phyloP scores from a whole-genome alignment of 2,113 vertebrate genomes.

The Malurus melanocephalus region DNA sequence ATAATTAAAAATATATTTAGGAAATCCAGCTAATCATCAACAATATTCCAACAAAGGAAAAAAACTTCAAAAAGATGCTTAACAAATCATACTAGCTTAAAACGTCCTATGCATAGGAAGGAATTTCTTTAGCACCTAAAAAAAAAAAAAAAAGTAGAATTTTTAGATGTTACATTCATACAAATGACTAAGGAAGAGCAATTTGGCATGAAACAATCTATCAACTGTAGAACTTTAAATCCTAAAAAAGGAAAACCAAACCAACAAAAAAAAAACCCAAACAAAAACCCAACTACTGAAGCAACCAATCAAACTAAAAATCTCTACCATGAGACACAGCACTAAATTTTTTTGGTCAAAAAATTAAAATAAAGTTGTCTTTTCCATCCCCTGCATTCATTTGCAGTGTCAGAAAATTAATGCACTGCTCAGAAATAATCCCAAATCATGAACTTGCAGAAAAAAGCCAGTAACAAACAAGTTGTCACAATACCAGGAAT shows the following conservation, averaged over 20 bases:
- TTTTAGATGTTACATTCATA: not conserved
- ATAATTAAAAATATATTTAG: not conserved
- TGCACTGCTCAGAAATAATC: not conserved
- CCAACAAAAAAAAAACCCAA: not conserved
- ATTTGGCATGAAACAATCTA: not conserved
- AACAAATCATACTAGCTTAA: not conserved
- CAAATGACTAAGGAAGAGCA: not conserved
- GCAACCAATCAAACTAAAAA: not conserved
- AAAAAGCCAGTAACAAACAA: not conserved
- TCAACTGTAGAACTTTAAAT: not conserved
- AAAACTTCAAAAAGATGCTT: not conserved
- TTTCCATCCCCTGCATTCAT: not conserved
- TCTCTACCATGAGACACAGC: not conserved
- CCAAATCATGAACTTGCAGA: not conserved
- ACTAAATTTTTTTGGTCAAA: not conserved
- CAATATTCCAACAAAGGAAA: not conserved
- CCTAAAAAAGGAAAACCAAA: not conserved
- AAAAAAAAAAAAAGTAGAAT: not conserved
- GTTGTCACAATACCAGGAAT: not conserved
- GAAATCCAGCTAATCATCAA: not conserved
- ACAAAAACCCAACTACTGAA: not conserved
- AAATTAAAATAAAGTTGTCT: not conserved
- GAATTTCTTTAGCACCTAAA: not conserved
- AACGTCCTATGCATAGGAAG: not conserved
- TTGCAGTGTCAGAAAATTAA: not conserved